Base-by-base conservation (phyloP, 2,888 invertebrate species). In the Chrysotoxum bicinctum region DNA sequence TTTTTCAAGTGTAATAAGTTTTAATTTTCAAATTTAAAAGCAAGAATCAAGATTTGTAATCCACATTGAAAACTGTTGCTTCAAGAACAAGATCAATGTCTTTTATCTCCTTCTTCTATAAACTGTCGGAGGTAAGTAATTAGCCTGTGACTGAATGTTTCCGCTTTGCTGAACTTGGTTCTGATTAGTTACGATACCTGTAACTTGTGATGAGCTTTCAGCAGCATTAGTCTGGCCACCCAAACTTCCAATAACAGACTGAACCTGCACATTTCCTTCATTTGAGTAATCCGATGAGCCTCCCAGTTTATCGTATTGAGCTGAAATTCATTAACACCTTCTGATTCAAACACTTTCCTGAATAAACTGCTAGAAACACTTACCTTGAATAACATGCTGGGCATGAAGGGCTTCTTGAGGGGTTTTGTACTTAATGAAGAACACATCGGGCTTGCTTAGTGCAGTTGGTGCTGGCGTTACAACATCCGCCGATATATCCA, bases 361-460 rank as follows among this genome's bases (percentile, higher is more conserved):
- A 4, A 45, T 1, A 45, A 45, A 45, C 4, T 10, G 4, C 3
- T 10, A 10, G 19, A 19, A 45, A 3, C 9, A 8, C 86, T 76
- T 72, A 91, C 91, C 88, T 88, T 92, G 91, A 79, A 92, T 91
- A 43, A 89, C 88, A 64, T 90, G 90, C 79, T 91, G 91, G 23
- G 91, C 91, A 86, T 90, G 90, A 5, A 88, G 80, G 9, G 91
- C 92, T 88, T 92, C 92, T 76, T 90, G 89, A 32, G 91, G 89
- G 2, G 91, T 91, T 87, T 91, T 91, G 88, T 92, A 92, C 87
- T 91, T 91, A 75, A 92, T 89, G 73, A 91, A 92, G 89, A 89
- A 91, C 2, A 92, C 91, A 87, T 92, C 91, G 23, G 92, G 92
- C 86, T 92, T 92, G 77, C 88, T 87, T 60, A 88, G 88, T 3